Evolutionary conservation across 2,113 vertebrate genomes (phyloP).

Genomic region (Petrocephalus microphthalmus): DNA sequence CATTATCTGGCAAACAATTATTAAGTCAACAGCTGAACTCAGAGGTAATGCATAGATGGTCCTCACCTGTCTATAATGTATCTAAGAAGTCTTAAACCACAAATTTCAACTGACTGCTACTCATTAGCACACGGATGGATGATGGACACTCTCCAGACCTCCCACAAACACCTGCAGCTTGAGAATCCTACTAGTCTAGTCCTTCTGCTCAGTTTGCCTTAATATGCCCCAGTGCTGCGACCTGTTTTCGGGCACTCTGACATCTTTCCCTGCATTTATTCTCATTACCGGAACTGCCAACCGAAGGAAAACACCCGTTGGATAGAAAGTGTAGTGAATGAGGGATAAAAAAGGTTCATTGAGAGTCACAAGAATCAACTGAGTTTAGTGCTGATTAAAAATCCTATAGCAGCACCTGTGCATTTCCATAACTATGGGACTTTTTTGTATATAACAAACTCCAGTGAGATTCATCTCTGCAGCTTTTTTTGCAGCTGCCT

Average conservation of each 20-base stretch:
- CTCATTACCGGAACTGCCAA: neutral
- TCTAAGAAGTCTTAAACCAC: neutral
- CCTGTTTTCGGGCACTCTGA: neutral
- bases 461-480: neutral
- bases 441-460: neutral
- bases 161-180: neutral
- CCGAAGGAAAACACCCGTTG: neutral
- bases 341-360: neutral
- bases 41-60: neutral
- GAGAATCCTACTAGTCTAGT: neutral
- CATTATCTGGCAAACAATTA: neutral
- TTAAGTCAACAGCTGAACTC: neutral
- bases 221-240: neutral
- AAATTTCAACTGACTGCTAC: neutral
- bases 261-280: neutral
- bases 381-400: neutral
- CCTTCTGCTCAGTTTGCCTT: neutral
- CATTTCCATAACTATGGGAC: neutral
- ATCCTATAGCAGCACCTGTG: neutral
- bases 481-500: neutral
- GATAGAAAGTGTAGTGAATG: neutral
- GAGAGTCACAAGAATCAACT: neutral
- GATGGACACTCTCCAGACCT: neutral
- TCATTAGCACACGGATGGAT: neutral
- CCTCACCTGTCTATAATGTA: neutral